phyloP scores from a whole-genome alignment of 2,113 vertebrate species.

The Eonycteris spelaea region DNA sequence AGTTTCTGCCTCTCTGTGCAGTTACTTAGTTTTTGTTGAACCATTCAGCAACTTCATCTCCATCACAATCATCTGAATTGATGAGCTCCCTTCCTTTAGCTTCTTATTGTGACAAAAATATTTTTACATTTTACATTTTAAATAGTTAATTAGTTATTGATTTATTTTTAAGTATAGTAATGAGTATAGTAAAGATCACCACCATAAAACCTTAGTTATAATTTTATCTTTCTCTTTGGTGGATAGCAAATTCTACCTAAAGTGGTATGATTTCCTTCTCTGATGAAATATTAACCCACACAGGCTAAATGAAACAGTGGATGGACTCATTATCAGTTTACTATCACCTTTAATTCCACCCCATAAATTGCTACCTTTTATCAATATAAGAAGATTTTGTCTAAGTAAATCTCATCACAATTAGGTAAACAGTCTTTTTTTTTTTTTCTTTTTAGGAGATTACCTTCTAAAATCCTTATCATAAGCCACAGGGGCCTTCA shows the following conservation, averaged over 20 bases:
- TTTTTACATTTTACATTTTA: slow-evolving; percentile 16
- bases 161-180: neutral
- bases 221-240: slow-evolving; percentile 12
- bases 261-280: neutral
- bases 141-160: neutral
- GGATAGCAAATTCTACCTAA: neutral
- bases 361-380: neutral
- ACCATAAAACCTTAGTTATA: neutral
- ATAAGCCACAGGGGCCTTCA: neutral
- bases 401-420: neutral
- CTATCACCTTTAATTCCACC: neutral
- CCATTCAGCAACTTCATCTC: neutral
- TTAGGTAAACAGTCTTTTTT: neutral
- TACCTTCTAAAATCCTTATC: neutral
- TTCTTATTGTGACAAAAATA: neutral
- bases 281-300: neutral
- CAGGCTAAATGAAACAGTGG: neutral
- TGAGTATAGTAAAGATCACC: neutral
- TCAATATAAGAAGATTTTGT: neutral
- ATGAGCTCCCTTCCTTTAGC: neutral
- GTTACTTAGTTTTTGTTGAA: neutral
- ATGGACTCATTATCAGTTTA: neutral
- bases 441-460: neutral
- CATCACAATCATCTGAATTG: neutral
- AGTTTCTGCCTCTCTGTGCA: neutral